Evolutionary conservation across 2,113 vertebrate genomes (phyloP).

Genomic region (Atlantisia rogersi): DNA sequence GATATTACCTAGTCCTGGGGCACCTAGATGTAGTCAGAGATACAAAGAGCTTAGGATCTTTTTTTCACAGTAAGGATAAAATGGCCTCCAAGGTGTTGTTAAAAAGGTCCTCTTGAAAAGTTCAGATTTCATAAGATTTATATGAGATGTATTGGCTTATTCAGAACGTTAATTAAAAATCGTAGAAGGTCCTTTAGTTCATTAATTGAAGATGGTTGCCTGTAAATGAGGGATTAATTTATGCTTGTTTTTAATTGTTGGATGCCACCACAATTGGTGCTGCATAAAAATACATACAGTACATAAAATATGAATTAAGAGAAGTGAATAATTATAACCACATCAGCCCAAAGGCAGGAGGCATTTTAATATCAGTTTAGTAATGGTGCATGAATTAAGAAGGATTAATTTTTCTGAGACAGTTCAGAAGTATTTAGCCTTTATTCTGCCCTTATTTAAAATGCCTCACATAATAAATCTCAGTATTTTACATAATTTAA

Average conservation of each 20-base stretch:
- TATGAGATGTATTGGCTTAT: neutral
- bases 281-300: constrained; percentile 18
- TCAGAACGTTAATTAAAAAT: constrained; percentile 56
- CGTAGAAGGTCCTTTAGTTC: constrained; percentile 16
- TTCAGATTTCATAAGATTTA: neutral
- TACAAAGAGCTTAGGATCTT: neutral
- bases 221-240: constrained; percentile 54
- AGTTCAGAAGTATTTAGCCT: constrained; percentile 63
- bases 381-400: constrained; percentile 62
- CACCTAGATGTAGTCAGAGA: neutral
- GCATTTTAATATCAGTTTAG: constrained; percentile 44
- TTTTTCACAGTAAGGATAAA: neutral
- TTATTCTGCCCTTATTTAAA: constrained; percentile 59
- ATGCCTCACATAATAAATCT: constrained; percentile 26
- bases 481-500: constrained; percentile 58
- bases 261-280: constrained; percentile 1
- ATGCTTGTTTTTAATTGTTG: constrained; percentile 60
- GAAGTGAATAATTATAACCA: constrained; percentile 53
- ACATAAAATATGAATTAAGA: constrained; percentile 59
- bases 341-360: constrained; percentile 51
- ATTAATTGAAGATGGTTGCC: constrained; percentile 43
- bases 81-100: neutral
- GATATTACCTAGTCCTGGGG: neutral
- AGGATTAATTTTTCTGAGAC: constrained; percentile 58
- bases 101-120: constrained; percentile 13